Evolutionary conservation across 2,113 vertebrate genomes (phyloP), one percentile per base, ranked within the genome.

Genomic region (Mormyrus iriodes): DNA sequence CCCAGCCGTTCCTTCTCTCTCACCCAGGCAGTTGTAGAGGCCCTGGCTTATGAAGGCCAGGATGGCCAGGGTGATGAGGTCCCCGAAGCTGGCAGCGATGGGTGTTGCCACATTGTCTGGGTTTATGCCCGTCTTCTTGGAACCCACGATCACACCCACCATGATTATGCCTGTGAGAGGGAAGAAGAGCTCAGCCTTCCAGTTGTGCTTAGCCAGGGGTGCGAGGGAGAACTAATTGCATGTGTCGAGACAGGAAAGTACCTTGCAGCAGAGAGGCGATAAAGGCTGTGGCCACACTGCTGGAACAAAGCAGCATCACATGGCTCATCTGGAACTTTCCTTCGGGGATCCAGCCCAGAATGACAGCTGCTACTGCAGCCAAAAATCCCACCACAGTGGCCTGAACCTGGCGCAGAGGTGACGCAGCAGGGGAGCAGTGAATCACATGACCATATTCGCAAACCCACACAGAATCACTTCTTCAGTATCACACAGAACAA

Each of bases 31-130:
- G 94, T 95, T 93, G 92, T 98, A 99, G 90, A 99, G 97, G 91
- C 97, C 97, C 93, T 99, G 98, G 93, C 98, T 99, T 93, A 99
- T 99, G 98, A 98, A 97, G 4, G 98, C 98, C 91, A 99, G 95
- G 94, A 99, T 99, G 35, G 97, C 97, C 92, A 99, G 95, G 12
- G 98, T 98, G 91, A 99, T 99, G 91, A 99, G 98, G 93, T 99
- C 98, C 35, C 98, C 98, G 91, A 99, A 98, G 91, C 98, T 99
- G 92, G 98, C 98, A 27, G 98, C 98, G 86, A 99, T 99, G 51
- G 98, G 98, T 5, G 98, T 99, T 86, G 98, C 98, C 89, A 99
- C 97, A 0, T 99, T 99, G 94, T 99, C 98, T 85, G 98, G 98
- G 93, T 99, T 99, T 93, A 99, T 98, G 55, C 98, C 98, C 0